A percentile compares a stretch with the other conserved stretches of the same genome.
These are phyloP conservation scores for Geococcyx californianus DNA, from an alignment of 2,113 vertebrate species.

Conservation along the genomic window DNA sequence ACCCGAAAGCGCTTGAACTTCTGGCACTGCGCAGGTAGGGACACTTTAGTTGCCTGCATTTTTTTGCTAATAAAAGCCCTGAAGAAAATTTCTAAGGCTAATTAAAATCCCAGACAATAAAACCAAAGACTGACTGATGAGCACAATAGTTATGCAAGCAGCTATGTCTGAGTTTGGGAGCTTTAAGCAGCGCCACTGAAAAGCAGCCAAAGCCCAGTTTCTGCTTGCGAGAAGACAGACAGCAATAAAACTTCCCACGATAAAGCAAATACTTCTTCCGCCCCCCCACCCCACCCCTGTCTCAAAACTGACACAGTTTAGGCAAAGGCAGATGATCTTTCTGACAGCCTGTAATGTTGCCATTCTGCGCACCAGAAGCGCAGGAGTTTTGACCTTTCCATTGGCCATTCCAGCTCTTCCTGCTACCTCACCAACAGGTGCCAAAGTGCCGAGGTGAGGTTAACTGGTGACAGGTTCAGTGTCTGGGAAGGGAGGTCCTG, in stretches of 20 bases:
- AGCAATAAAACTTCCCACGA: neutral
- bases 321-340: neutral
- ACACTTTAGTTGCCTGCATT: neutral
- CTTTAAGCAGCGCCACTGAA: neutral
- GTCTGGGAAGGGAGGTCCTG: neutral
- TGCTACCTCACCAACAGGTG: neutral
- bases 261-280: neutral
- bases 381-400: neutral
- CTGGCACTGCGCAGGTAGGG: neutral
- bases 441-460: neutral
- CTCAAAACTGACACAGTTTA: neutral
- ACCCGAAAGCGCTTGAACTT: neutral
- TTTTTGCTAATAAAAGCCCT: neutral
- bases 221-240: neutral
- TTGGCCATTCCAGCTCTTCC: neutral
- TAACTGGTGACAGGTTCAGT: neutral
- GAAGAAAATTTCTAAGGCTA: neutral
- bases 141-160: neutral
- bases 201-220: neutral
- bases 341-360: neutral
- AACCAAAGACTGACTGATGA: neutral
- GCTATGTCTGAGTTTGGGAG: neutral
- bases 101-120: slow-evolving; percentile 45
- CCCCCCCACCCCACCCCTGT: neutral
- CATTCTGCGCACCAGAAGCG: neutral